Evolutionary conservation across 1,140 invertebrate genomes (phyloP).

Genomic region (Drosophila baimaii): DNA sequence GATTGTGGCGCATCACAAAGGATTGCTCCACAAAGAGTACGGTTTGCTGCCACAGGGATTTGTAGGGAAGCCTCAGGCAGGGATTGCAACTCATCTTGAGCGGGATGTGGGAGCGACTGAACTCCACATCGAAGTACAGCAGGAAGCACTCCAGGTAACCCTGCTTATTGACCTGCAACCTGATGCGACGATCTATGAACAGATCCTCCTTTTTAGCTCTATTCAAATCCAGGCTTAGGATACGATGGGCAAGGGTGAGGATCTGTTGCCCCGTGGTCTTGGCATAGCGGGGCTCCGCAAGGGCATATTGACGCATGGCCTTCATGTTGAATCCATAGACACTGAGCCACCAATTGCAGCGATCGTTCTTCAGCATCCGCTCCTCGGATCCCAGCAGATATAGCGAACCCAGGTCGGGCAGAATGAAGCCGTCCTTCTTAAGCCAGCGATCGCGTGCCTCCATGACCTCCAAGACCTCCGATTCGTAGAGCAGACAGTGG

Average conservation of each 20-base stretch:
- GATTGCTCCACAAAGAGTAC: slow-evolving; percentile 65
- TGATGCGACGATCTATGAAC: slow-evolving; percentile 20
- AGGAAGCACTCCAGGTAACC: slow-evolving; percentile 58
- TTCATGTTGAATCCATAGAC: slow-evolving; percentile 67
- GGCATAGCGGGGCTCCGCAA: slow-evolving; percentile 87
- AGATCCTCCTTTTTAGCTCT: slow-evolving; percentile 24
- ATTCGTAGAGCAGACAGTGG: slow-evolving; percentile 93
- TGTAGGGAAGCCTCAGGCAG: slow-evolving; percentile 1
- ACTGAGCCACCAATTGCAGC: slow-evolving; percentile 59
- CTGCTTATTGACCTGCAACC: slow-evolving; percentile 32
- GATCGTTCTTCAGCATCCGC: slow-evolving; percentile 43
- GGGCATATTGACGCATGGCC: slow-evolving; percentile 47
- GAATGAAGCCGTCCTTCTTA: slow-evolving; percentile 88
- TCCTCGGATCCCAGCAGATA: slow-evolving; percentile 90
- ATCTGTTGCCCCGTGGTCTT: slow-evolving; percentile 97
- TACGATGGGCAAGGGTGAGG: slow-evolving; percentile 59
- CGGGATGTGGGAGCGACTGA: slow-evolving; percentile 54
- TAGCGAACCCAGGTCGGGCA: slow-evolving; percentile 92
- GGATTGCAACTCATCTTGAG: slow-evolving; percentile 55
- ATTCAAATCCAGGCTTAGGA: slow-evolving; percentile 51
- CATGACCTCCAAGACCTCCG: slow-evolving; percentile 93
- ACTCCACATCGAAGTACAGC: slow-evolving; percentile 70
- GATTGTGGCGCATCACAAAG: slow-evolving; percentile 39
- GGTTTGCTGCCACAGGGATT: slow-evolving; percentile 67
- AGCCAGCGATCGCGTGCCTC: slow-evolving; percentile 95